phyloP scores from a whole-genome alignment of 1,140 invertebrate species.

The Brachionus koreanus region DNA sequence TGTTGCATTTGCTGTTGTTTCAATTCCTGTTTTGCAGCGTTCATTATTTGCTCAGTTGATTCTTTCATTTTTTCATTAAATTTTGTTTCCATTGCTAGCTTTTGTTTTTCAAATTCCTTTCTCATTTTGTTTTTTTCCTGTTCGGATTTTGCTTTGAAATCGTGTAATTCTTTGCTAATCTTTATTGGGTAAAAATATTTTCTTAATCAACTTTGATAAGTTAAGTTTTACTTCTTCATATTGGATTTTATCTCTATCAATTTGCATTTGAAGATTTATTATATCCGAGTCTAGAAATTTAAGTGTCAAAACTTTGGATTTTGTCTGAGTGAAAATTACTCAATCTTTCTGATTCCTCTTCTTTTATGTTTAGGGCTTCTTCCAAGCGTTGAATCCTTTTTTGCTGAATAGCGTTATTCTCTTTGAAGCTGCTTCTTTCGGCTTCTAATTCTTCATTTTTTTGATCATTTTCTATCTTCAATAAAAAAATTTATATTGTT shows the following conservation, averaged over 20 bases:
- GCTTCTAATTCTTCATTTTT: conserved; percentile 49
- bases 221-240: conserved; percentile 47
- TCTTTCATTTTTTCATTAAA: conserved; percentile 48
- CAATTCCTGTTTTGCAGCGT: conserved; percentile 45
- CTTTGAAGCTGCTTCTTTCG: conserved; percentile 43
- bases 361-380: conserved; percentile 49
- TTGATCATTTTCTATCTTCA: conserved; percentile 23
- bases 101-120: conserved; percentile 50
- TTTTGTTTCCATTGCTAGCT: conserved; percentile 49
- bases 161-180: conserved; percentile 48
- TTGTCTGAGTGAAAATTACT: conserved; percentile 46
- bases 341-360: conserved; percentile 49
- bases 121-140: conserved; percentile 48
- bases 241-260: conserved; percentile 48
- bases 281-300: conserved; percentile 46
- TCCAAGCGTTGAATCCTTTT: conserved; percentile 49
- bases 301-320: background rate
- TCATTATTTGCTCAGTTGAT: conserved; percentile 46
- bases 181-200: conserved; percentile 43
- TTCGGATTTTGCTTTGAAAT: conserved; percentile 46
- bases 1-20: conserved; percentile 44
- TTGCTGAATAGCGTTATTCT: conserved; percentile 48
- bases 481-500: no score
- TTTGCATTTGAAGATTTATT: conserved; percentile 46
- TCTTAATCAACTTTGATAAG: background rate